phyloP scores from a whole-genome alignment of 64 coral and sea anemone genomes.

The Astreopora myriophthalma region DNA sequence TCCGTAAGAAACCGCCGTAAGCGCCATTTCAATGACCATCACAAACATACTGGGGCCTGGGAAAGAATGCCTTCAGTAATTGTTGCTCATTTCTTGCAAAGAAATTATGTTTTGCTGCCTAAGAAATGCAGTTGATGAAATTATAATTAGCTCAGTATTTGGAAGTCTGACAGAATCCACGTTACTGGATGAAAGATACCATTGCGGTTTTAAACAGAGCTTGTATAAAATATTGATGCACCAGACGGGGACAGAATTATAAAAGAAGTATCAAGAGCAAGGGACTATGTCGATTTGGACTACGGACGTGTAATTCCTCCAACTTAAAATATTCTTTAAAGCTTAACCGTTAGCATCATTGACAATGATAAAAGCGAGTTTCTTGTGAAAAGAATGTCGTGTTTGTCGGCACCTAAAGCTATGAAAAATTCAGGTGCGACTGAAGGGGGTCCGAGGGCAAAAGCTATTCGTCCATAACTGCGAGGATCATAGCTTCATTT shows the following conservation, averaged over 20 bases:
- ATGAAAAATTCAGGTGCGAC: too few relatives aligned
- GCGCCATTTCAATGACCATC: slow-evolving; percentile 82
- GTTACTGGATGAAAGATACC: not conserved
- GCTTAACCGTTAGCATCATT: too few relatives aligned
- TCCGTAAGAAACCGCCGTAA: slow-evolving; percentile 76
- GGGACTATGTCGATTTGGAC: not conserved
- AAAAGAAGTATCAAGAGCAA: not conserved
- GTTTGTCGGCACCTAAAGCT: too few relatives aligned
- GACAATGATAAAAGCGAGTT: too few relatives aligned
- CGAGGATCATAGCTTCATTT: too few relatives aligned
- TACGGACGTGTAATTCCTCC: not conserved
- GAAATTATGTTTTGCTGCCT: not conserved
- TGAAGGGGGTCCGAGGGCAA: too few relatives aligned
- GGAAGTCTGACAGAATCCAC: not conserved
- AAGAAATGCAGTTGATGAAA: not conserved
- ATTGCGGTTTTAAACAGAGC: slow-evolving; percentile 27
- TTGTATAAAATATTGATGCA: not conserved
- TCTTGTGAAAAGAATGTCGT: too few relatives aligned
- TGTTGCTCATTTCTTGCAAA: slow-evolving; percentile 6
- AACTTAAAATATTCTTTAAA: too few relatives aligned
- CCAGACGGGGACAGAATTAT: not conserved
- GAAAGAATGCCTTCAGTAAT: slow-evolving; percentile 5
- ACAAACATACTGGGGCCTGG: slow-evolving; percentile 89
- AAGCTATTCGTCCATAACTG: too few relatives aligned
- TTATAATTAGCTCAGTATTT: not conserved